A percentile compares a stretch with the other conserved stretches of the same genome.
Evolutionary conservation across 2,888 invertebrate genomes (phyloP).

Genomic region (Euplexia lucipara): DNA sequence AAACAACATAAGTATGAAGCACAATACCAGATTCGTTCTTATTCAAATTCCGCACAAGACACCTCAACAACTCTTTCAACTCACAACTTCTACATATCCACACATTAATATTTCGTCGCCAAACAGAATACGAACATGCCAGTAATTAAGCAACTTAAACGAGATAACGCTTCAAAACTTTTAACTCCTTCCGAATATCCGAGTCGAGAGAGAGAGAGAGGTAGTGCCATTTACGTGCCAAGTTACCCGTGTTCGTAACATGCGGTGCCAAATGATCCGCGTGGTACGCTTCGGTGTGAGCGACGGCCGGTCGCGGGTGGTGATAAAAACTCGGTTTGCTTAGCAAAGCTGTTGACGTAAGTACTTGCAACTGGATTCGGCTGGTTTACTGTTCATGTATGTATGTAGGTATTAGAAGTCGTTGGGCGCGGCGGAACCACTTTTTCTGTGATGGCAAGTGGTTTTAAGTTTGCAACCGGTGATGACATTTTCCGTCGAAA

Average conservation of each 20-base stretch:
- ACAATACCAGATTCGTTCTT: conserved; percentile 1
- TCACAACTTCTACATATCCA: conserved; percentile 16
- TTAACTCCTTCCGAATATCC: conserved; percentile 52
- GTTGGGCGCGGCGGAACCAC: conserved; percentile 16
- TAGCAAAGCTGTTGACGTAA: conserved; percentile 25
- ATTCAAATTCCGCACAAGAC: conserved; percentile 39
- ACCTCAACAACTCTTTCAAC: conserved; percentile 34
- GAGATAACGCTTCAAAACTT: conserved; percentile 60
- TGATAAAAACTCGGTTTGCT: conserved; percentile 27
- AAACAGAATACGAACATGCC: conserved; percentile 56
- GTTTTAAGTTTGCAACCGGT: conserved; percentile 21
- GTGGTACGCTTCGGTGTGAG: conserved; percentile 58
- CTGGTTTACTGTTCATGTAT: conserved; percentile 23
- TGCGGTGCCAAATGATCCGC: conserved; percentile 64
- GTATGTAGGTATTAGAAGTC: conserved; percentile 16
- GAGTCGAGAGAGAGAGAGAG: conserved; percentile 27
- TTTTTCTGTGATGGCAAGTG: conserved; percentile 31
- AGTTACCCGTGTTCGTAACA: conserved; percentile 65
- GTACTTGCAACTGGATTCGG: conserved; percentile 40
- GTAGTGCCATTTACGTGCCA: conserved; percentile 51
- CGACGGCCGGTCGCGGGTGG: conserved; percentile 50
- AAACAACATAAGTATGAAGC: background rate
- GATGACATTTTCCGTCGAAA: conserved; percentile 42
- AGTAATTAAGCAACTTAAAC: conserved; percentile 62
- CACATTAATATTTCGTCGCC: conserved; percentile 50